Conservation (phyloP, 2,888 invertebrate species). For the Rhyacophila evoluta region DNA sequence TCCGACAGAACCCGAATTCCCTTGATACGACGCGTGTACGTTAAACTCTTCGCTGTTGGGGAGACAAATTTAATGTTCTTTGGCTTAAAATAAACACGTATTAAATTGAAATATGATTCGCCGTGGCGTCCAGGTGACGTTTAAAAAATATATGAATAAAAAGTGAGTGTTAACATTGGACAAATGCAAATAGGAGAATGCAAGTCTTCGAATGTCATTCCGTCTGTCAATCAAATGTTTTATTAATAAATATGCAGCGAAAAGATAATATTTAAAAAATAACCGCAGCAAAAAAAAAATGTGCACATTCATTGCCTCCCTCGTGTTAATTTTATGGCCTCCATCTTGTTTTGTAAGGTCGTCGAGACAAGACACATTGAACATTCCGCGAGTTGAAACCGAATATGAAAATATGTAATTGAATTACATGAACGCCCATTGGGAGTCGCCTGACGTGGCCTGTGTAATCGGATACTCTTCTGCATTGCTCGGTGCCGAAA, state of each 20-base stretch:
- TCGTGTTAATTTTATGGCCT: not conserved
- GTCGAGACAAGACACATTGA: not conserved
- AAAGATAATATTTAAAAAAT: not conserved
- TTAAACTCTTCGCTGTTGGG: too few relatives aligned
- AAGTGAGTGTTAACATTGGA: not conserved
- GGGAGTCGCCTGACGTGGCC: not conserved
- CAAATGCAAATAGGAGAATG: constrained; percentile 1
- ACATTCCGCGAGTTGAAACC: constrained; percentile 35
- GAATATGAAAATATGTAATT: constrained; percentile 35
- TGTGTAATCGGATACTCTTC: constrained; percentile 41
- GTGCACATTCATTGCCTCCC: not conserved
- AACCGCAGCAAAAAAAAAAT: not conserved
- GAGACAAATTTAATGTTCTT: too few relatives aligned
- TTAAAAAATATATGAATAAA: too few relatives aligned
- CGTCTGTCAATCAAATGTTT: not conserved
- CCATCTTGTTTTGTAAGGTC: not conserved
- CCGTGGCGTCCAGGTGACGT: too few relatives aligned
- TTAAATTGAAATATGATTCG: too few relatives aligned
- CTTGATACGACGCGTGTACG: too few relatives aligned
- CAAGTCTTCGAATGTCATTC: constrained; percentile 10
- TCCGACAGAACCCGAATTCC: too few relatives aligned
- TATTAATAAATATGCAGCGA: not conserved
- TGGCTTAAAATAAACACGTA: too few relatives aligned
- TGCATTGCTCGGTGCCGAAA: constrained; percentile 17
- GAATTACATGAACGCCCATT: constrained; percentile 41